Evolutionary conservation across 2,113 vertebrate genomes (phyloP), one percentile per base, ranked within the genome.

Genomic region (Thermophis baileyi): DNA sequence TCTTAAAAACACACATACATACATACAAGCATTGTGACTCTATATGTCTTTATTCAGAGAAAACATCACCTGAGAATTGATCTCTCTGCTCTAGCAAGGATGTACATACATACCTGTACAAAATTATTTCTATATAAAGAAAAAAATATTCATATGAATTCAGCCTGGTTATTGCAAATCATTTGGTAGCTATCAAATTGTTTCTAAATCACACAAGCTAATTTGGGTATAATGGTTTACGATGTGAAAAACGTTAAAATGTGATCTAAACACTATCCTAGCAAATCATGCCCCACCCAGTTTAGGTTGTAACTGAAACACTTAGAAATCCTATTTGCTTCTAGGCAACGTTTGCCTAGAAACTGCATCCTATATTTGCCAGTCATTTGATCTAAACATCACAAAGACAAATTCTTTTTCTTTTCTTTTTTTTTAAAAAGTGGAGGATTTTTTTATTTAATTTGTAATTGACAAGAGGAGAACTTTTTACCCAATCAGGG

Each of bases 201-300:
- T 30, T 47, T 6, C 44, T 86, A 89, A 90, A 49, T 54, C 49
- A 12, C 54, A 25, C 46, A 95, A 92, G 91, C 86, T 92, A 85
- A 6, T 27, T 40, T 60, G n/a, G 88, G 35, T 27, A 87, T 9
- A 7, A 47, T 24, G 35, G 85, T 93, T 92, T 88, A 90, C 69
- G 94, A 55, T 22, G 46, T 20, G 27, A 25, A 8, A 1, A 20
- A 87, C 63, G 22, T 47, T 54, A 91, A 46, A 85, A 94, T 6
- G 74, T 93, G 74, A 25, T 20, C 63, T 25, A 93, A 93, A 2
- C 88, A 90, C 0, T 93, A 81, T 2, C 95, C 91, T 93, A 92
- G 20, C n/a, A 44, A 22, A 98, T 96, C 96, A 95, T 97, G 96
- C 92, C 95, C 96, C 95, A 96, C 95, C 93, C 95, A 93, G 87